Percentiles rank a stretch among this genome's conserved stretches.
These are phyloP conservation scores for Psophia crepitans DNA, from an alignment of 2,113 vertebrate genomes.

Conservation along the genomic window DNA sequence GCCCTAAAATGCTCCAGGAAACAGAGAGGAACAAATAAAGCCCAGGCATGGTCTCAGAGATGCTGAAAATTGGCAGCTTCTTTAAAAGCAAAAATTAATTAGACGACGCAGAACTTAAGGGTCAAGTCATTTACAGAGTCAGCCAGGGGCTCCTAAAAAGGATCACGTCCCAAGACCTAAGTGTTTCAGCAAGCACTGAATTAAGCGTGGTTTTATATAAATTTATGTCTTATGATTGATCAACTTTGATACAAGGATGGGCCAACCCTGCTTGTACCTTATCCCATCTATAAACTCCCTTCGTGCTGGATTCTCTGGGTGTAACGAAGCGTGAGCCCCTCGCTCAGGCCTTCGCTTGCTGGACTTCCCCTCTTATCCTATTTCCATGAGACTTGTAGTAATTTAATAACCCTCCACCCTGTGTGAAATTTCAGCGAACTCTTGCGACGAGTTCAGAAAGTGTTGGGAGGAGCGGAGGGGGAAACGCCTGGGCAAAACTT, in stretches of 20 bases:
- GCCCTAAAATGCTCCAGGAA: background rate
- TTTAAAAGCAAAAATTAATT: background rate
- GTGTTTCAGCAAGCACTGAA: rapidly evolving
- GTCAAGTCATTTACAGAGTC: background rate
- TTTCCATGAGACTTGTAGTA: background rate
- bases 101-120: rapidly evolving
- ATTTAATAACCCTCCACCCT: background rate
- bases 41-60: background rate
- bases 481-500: background rate
- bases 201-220: background rate
- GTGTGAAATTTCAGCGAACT: background rate
- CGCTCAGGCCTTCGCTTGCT: background rate
- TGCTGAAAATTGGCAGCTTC: background rate
- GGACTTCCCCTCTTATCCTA: background rate
- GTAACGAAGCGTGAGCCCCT: background rate
- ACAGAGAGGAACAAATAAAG: background rate
- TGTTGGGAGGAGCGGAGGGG: background rate
- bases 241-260: background rate
- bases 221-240: background rate
- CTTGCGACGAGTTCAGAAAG: rapidly evolving
- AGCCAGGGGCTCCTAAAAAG: background rate
- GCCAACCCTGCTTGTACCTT: background rate
- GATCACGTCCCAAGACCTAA: background rate
- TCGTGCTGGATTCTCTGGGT: background rate
- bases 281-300: background rate